These are phyloP conservation scores for Dicrurus megarhynchus DNA, from an alignment of 2,113 vertebrate genomes.

Conservation along the genomic window DNA sequence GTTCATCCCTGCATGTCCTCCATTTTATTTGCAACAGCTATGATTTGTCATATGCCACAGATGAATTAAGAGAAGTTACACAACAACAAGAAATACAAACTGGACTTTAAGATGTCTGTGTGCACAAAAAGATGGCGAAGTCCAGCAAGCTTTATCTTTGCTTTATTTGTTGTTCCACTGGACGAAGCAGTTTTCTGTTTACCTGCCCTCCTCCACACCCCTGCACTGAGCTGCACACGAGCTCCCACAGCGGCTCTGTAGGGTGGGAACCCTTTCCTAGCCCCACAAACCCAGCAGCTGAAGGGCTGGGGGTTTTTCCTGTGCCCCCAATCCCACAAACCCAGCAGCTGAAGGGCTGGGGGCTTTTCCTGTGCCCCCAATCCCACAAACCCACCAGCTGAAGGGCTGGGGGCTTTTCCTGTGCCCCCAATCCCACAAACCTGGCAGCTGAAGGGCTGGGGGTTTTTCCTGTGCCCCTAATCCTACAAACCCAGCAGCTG, in stretches of 20 bases:
- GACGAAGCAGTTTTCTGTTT: background rate
- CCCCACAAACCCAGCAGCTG: background rate
- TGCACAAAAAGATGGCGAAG: background rate
- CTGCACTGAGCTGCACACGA: rapidly evolving
- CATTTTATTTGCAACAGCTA: background rate
- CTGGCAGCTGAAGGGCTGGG: background rate
- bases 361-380: background rate
- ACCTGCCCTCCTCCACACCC: background rate
- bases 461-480: rapidly evolving
- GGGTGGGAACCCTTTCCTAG: background rate
- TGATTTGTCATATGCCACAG: background rate
- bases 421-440: background rate
- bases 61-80: background rate
- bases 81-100: background rate
- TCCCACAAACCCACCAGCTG: too few species aligned
- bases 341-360: background rate
- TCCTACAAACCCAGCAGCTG: background rate
- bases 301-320: background rate
- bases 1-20: background rate
- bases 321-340: background rate
- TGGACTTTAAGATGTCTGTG: rapidly evolving
- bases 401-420: background rate
- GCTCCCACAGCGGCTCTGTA: rapidly evolving
- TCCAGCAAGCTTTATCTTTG: background rate
- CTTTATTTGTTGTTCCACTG: background rate